Percentiles rank a stretch among this genome's conserved stretches.
phyloP scores from a whole-genome alignment of 2,888 invertebrate species.

The Chironomus tentans region DNA sequence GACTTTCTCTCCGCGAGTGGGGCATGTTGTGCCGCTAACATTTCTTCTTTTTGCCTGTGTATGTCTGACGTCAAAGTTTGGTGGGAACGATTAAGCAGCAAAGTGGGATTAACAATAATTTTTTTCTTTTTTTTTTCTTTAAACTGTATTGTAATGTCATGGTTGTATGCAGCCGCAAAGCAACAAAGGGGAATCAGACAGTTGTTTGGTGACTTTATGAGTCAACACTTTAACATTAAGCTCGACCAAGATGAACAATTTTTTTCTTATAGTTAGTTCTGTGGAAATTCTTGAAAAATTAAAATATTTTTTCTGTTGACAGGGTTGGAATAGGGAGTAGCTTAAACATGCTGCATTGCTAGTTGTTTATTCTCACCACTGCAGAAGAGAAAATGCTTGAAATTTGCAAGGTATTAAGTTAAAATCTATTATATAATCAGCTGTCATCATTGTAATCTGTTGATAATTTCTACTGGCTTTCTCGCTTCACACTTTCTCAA shows the following conservation, averaged over 20 bases:
- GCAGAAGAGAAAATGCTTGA: no score
- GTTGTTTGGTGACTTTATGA: not conserved
- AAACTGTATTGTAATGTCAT: not conserved
- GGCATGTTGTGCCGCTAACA: slow-evolving; percentile 30
- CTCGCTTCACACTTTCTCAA: no score
- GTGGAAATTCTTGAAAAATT: not conserved
- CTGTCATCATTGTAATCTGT: no score
- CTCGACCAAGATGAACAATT: no score
- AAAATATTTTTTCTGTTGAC: not conserved
- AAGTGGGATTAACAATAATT: not conserved
- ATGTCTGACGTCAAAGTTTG: slow-evolving; percentile 17
- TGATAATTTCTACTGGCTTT: no score
- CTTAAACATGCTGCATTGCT: no score
- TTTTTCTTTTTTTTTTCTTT: not conserved
- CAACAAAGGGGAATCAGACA: not conserved
- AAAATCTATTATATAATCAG: no score
- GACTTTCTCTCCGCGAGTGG: slow-evolving; percentile 36
- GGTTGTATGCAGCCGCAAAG: not conserved
- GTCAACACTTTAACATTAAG: not conserved
- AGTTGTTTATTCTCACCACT: no score
- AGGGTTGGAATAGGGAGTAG: not conserved
- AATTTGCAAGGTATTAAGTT: no score
- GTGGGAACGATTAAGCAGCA: slow-evolving; percentile 3
- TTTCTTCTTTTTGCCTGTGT: slow-evolving; percentile 7
- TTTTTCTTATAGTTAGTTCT: not conserved